A percentile compares a stretch with the other conserved stretches of the same genome.
Evolutionary conservation across 2,797 vertebrate genomes (phyloP).

Genomic region (Picus viridis): DNA sequence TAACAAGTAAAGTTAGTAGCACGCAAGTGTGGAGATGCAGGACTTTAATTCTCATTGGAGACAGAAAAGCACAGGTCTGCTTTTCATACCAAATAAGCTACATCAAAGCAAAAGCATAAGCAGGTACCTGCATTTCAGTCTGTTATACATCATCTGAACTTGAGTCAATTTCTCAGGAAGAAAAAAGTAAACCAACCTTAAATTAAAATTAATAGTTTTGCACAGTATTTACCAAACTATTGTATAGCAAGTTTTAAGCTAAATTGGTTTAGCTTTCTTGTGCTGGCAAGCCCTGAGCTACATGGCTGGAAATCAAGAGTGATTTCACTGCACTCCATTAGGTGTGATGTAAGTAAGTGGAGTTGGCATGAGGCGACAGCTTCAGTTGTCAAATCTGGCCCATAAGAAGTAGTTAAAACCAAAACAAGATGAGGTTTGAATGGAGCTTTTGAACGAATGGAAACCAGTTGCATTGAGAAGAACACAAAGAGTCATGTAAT

Average conservation of each 20-base stretch:
- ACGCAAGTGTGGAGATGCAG: not conserved
- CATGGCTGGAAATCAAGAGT: not conserved
- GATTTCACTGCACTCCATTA: not conserved
- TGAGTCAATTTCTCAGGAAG: not conserved
- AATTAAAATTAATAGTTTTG: not conserved
- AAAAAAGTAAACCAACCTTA: not conserved
- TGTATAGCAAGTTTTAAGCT: not conserved
- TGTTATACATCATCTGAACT: not conserved
- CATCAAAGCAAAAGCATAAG: not conserved
- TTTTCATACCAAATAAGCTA: not conserved
- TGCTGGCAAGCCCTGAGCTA: not conserved
- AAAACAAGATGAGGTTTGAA: not conserved
- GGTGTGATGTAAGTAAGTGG: not conserved
- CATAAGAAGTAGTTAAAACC: not conserved
- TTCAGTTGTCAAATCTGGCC: not conserved
- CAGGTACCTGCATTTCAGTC: not conserved
- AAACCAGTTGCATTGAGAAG: not conserved
- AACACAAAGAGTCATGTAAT: not conserved
- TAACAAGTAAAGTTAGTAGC: not conserved
- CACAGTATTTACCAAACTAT: not conserved
- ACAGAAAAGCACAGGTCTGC: not conserved
- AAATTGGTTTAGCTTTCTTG: not conserved
- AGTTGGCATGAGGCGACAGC: not conserved
- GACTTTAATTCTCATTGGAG: not conserved
- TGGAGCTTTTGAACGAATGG: not conserved